Percentiles rank a stretch among this genome's conserved stretches.
Conservation (phyloP, 1,140 invertebrate genomes). For the Elysia chlorotica region DNA sequence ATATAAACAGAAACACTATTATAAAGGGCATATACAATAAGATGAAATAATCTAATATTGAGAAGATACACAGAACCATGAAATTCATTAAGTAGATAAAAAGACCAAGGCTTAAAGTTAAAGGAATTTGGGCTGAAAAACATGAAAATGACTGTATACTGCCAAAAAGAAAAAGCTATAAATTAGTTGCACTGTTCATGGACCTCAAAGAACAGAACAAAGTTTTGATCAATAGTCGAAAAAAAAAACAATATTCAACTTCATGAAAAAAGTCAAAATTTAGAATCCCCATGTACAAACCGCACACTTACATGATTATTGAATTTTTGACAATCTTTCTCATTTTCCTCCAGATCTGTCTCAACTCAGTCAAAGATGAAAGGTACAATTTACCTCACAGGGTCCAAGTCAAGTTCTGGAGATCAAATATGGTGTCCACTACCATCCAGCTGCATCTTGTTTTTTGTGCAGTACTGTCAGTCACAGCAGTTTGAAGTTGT, state of each 20-base stretch:
- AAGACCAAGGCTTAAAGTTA: too few species aligned
- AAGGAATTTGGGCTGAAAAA: too few species aligned
- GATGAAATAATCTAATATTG: too few species aligned
- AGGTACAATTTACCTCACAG: constrained; percentile 29
- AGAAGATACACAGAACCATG: too few species aligned
- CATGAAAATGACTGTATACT: too few species aligned
- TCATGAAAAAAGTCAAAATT: too few species aligned
- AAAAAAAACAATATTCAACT: neutral
- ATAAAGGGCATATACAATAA: too few species aligned
- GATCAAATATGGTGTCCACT: constrained; percentile 27
- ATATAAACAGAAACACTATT: too few species aligned
- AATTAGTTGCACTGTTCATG: too few species aligned
- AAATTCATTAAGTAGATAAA: too few species aligned
- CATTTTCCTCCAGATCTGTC: neutral
- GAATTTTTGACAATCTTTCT: neutral
- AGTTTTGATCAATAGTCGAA: neutral
- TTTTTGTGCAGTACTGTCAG: constrained; percentile 39
- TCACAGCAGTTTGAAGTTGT: constrained; percentile 29
- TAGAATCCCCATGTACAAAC: neutral
- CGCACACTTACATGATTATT: neutral
- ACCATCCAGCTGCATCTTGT: constrained; percentile 41
- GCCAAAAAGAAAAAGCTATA: too few species aligned
- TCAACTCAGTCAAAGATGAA: neutral
- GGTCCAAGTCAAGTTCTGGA: constrained; percentile 13
- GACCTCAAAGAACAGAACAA: too few species aligned